These are phyloP conservation scores for Melanotaenia maccullochi DNA, from an alignment of 2,797 vertebrate genomes.

Conservation along the genomic window DNA sequence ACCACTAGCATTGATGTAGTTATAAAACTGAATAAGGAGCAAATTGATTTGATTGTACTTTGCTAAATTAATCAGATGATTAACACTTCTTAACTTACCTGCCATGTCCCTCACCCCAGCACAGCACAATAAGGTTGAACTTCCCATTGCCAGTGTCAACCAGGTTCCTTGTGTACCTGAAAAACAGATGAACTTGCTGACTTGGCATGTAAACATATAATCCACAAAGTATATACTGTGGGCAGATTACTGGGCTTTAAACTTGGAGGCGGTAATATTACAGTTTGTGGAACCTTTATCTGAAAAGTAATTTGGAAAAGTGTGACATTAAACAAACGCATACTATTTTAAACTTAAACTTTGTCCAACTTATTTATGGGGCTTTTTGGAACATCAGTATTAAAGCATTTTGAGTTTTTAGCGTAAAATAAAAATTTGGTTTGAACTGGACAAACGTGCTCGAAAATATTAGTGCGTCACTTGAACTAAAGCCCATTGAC, in stretches of 20 bases:
- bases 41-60: neutral
- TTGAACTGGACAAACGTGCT: neutral
- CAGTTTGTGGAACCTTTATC: no score
- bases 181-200: no score
- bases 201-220: no score
- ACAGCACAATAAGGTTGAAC: conserved; percentile 97
- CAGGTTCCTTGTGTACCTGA: conserved; percentile 96
- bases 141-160: conserved; percentile 95
- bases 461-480: no score
- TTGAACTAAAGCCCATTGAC: no score
- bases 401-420: neutral
- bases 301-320: no score
- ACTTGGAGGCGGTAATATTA: no score
- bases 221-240: neutral
- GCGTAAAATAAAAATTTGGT: no score
- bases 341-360: no score
- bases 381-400: no score
- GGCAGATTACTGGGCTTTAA: neutral
- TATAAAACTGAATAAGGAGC: neutral
- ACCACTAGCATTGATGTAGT: neutral
- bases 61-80: neutral
- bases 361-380: no score
- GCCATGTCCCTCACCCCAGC: conserved; percentile 99
- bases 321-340: no score
- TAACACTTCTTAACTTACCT: conserved; percentile 83